Evolutionary conservation across 2,797 vertebrate genomes (phyloP).

Genomic region (Selene dorsalis): DNA sequence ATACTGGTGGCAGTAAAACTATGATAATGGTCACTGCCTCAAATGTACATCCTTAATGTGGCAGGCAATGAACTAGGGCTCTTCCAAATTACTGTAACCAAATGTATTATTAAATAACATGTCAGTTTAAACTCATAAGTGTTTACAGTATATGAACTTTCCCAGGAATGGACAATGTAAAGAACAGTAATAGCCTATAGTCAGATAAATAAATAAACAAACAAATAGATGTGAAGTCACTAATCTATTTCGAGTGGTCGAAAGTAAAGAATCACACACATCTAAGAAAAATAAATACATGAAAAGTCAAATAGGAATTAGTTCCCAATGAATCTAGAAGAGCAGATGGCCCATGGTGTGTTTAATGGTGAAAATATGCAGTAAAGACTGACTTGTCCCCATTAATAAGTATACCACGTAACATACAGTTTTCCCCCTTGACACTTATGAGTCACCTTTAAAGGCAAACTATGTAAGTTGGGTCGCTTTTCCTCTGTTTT

Average conservation of each 20-base stretch:
- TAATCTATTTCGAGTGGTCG: background rate
- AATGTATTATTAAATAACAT: background rate
- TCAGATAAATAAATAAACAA: too few species aligned
- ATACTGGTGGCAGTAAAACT: background rate
- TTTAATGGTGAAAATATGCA: background rate
- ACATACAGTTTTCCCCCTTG: background rate
- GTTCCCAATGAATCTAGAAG: conserved; percentile 2
- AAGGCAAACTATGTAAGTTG: too few species aligned
- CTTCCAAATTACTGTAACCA: background rate
- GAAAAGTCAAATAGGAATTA: background rate
- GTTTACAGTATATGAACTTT: too few species aligned
- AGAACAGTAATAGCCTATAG: too few species aligned
- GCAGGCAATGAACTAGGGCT: background rate
- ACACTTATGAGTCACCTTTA: conserved; percentile 26
- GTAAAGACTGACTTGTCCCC: background rate
- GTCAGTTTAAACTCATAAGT: background rate
- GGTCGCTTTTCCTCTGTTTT: too few species aligned
- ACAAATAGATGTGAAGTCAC: too few species aligned
- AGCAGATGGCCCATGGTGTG: conserved; percentile 14
- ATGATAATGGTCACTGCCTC: background rate
- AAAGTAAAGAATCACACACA: background rate
- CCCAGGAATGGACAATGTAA: too few species aligned
- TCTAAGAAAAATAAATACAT: background rate
- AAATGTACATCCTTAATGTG: background rate
- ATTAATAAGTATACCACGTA: conserved; percentile 12